Evolutionary conservation across 2,888 invertebrate genomes (phyloP).

Genomic region (Tanypteryx hageni): DNA sequence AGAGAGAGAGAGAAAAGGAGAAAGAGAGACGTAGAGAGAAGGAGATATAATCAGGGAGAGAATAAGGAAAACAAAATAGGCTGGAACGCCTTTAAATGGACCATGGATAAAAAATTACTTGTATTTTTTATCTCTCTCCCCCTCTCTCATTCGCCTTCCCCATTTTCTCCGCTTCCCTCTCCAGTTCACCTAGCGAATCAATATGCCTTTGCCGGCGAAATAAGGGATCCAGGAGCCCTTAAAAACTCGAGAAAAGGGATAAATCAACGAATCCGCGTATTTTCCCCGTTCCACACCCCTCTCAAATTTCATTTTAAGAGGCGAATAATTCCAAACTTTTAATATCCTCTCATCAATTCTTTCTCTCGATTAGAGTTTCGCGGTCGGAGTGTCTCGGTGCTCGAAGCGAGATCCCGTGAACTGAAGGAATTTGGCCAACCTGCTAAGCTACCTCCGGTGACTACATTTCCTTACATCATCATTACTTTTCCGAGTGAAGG

Average conservation of each 20-base stretch:
- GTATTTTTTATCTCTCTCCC: neutral
- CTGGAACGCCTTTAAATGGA: constrained; percentile 30
- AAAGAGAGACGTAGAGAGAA: neutral
- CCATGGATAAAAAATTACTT: neutral
- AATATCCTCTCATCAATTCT: neutral
- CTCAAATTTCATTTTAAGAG: neutral
- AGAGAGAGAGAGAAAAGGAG: neutral
- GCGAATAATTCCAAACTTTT: neutral
- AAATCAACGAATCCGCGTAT: constrained; percentile 28
- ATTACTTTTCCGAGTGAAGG: constrained; percentile 52
- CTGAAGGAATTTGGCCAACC: neutral
- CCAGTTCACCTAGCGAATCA: constrained; percentile 29
- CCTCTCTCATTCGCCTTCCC: neutral
- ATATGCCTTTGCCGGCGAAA: constrained; percentile 15
- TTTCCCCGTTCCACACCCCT: neutral
- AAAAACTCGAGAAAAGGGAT: constrained; percentile 19
- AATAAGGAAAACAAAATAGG: constrained; percentile 28
- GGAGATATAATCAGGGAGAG: constrained; percentile 14
- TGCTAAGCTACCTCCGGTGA: constrained; percentile 50
- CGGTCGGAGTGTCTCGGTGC: neutral
- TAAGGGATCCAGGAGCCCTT: constrained; percentile 29
- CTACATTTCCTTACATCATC: constrained; percentile 61
- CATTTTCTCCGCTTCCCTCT: neutral
- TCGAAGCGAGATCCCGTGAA: neutral
- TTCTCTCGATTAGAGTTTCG: neutral